Evolutionary conservation across 2,888 invertebrate species (phyloP).

Genomic region (Drosophila colorata): DNA sequence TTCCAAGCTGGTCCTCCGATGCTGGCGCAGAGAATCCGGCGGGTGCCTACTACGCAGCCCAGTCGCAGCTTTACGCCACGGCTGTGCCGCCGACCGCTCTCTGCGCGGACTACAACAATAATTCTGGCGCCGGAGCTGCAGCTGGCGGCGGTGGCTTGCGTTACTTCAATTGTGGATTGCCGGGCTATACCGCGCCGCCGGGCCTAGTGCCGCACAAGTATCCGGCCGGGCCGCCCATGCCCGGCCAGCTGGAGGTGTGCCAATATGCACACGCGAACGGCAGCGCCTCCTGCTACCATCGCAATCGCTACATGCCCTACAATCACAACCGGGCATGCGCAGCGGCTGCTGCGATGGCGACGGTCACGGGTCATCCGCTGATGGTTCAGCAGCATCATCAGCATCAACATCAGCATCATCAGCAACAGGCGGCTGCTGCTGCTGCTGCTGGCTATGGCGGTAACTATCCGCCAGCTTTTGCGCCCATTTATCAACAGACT

Average conservation of each 20-base stretch:
- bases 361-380: constrained; percentile 44
- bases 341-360: constrained; percentile 60
- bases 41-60: constrained; percentile 34
- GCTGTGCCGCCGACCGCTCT: constrained; percentile 24
- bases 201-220: constrained; percentile 45
- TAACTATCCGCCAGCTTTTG: constrained; percentile 51
- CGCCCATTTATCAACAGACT: constrained; percentile 71
- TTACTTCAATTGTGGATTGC: constrained; percentile 52
- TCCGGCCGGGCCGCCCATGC: constrained; percentile 15
- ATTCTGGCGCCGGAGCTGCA: constrained; percentile 15
- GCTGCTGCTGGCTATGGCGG: constrained; percentile 25
- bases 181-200: constrained; percentile 42
- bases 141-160: constrained; percentile 28
- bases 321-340: constrained; percentile 77
- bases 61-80: constrained; percentile 32
- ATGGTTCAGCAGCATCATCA: constrained; percentile 30
- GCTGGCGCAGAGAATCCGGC: constrained; percentile 56
- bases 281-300: constrained; percentile 70
- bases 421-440: background rate
- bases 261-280: constrained; percentile 69
- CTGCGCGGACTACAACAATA: constrained; percentile 55
- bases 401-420: background rate
- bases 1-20: constrained; percentile 59
- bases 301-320: constrained; percentile 84
- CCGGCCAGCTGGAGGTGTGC: constrained; percentile 56